Evolutionary conservation across 2,113 vertebrate species (phyloP).

Genomic region (Chitala chitala): DNA sequence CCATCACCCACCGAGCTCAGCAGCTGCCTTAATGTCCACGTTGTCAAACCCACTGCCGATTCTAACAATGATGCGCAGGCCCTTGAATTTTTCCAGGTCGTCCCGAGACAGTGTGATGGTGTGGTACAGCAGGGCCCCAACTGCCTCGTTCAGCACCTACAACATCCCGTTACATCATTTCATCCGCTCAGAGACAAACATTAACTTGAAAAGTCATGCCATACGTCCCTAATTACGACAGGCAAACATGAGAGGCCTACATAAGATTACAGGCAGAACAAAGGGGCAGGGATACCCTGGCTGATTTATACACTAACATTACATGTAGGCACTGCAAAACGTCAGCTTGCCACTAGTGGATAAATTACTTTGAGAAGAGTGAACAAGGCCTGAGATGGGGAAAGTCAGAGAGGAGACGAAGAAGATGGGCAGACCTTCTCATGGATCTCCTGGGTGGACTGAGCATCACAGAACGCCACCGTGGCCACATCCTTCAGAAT

Average conservation of each 20-base stretch:
- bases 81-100: constrained; percentile 86
- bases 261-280: not conserved
- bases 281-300: too few species aligned
- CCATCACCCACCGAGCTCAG: constrained; percentile 71
- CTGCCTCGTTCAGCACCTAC: constrained; percentile 83
- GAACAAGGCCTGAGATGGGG: too few species aligned
- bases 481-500: constrained; percentile 87
- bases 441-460: constrained; percentile 88
- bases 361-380: too few species aligned
- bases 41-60: constrained; percentile 86
- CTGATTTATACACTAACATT: too few species aligned
- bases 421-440: constrained; percentile 71
- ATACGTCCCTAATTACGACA: too few species aligned
- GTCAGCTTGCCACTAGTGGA: too few species aligned
- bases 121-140: constrained; percentile 83
- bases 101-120: constrained; percentile 84
- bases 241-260: not conserved
- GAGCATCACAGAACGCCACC: constrained; percentile 84
- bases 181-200: too few species aligned
- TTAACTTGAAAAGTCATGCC: too few species aligned
- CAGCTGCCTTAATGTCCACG: constrained; percentile 82
- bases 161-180: too few species aligned
- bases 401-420: too few species aligned
- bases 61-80: constrained; percentile 79
- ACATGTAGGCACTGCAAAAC: too few species aligned